Evolutionary conservation across 2,888 invertebrate genomes (phyloP).

Genomic region (Ennomos erosarius): DNA sequence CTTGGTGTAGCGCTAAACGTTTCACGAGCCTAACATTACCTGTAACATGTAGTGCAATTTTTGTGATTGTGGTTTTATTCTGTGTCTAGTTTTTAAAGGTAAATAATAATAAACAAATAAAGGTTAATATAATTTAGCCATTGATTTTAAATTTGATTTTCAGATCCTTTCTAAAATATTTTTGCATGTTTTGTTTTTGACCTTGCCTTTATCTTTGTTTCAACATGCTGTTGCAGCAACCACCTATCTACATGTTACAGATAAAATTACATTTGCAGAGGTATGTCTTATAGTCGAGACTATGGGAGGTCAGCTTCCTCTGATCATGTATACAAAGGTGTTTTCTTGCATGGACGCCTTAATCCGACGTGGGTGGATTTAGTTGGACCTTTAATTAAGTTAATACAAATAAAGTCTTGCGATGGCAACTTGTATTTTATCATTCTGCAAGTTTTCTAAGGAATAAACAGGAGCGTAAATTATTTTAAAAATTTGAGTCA

Average conservation of each 20-base stretch:
- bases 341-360: neutral
- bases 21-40: neutral
- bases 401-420: neutral
- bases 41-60: constrained; percentile 7
- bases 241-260: constrained; percentile 1
- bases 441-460: no score
- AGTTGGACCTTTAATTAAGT: neutral
- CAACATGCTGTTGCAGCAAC: constrained; percentile 7
- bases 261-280: neutral
- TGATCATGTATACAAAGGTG: neutral
- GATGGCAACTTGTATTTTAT: constrained; percentile 9
- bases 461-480: no score
- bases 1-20: neutral
- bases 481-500: no score
- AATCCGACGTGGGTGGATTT: neutral
- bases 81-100: no score
- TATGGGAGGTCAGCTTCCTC: neutral
- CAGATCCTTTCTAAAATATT: no score
- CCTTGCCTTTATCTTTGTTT: neutral
- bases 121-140: no score
- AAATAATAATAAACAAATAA: no score
- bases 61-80: neutral
- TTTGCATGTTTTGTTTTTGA: no score
- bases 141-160: no score
- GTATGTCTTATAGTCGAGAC: constrained; percentile 1